These are phyloP conservation scores for Poeciliopsis infans DNA, from an alignment of 2,797 vertebrate species.

Conservation along the genomic window DNA sequence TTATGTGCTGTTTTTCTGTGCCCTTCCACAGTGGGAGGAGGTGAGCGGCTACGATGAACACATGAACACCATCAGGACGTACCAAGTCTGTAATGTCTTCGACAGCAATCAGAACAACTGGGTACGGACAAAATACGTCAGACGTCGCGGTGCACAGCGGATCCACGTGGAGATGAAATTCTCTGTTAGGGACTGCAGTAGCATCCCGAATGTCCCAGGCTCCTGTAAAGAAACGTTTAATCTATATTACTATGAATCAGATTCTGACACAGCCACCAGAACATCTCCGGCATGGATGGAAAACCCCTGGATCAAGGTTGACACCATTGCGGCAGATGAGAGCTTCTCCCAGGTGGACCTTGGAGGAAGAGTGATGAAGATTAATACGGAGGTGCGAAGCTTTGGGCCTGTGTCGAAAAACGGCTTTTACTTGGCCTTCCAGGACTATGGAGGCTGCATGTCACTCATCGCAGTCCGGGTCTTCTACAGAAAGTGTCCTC, in stretches of 20 bases:
- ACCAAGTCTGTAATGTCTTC: conserved; percentile 99
- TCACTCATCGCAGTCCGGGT: conserved; percentile 95
- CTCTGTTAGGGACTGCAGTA: conserved; percentile 97
- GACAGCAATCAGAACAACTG: conserved; percentile 98
- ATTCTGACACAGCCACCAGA: conserved; percentile 90
- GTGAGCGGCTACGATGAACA: conserved; percentile 98
- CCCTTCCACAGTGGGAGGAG: conserved; percentile 93
- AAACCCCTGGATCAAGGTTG: conserved; percentile 98
- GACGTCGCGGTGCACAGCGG: conserved; percentile 90
- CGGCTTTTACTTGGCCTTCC: conserved; percentile 97
- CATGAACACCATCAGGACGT: conserved; percentile 99
- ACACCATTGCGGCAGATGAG: conserved; percentile 96
- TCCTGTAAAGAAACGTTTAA: conserved; percentile 99
- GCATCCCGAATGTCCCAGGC: conserved; percentile 95
- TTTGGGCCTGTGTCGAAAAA: conserved; percentile 95
- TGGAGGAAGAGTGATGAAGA: conserved; percentile 97
- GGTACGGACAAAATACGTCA: conserved; percentile 97
- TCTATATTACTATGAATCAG: conserved; percentile 95
- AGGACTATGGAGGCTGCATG: conserved; percentile 99
- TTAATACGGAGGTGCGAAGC: conserved; percentile 97
- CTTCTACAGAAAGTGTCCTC: conserved; percentile 96
- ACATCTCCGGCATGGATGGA: conserved; percentile 96
- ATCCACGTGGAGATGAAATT: conserved; percentile 99
- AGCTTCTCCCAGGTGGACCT: conserved; percentile 99
- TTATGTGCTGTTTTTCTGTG: conserved; percentile 47